A percentile compares a stretch with the other conserved stretches of the same genome.
Conservation (phyloP, 2,113 vertebrate species). For the Pteropus alecto region DNA sequence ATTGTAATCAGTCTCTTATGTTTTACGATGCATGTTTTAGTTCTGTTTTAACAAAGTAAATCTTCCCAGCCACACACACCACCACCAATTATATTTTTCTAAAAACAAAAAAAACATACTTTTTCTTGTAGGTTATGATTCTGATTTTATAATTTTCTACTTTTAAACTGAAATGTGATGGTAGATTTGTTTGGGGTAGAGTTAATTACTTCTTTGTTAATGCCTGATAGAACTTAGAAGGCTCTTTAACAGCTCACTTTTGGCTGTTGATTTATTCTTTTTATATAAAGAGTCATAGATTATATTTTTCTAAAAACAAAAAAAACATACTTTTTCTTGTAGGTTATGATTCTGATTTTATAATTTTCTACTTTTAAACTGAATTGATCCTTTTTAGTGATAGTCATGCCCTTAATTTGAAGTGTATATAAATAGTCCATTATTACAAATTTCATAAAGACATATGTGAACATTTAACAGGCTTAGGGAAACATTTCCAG, state of each 20-base stretch:
- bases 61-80: no score
- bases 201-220: constrained; percentile 62
- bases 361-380: constrained; percentile 77
- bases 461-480: constrained; percentile 80
- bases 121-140: constrained; percentile 70
- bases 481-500: constrained; percentile 74
- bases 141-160: constrained; percentile 74
- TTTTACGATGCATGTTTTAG: background rate
- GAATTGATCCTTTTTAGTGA: constrained; percentile 78
- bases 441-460: constrained; percentile 80
- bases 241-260: constrained; percentile 53
- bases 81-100: background rate
- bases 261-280: constrained; percentile 72
- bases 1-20: background rate
- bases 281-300: constrained; percentile 53
- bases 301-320: background rate
- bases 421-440: constrained; percentile 78
- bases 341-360: constrained; percentile 73
- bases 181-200: constrained; percentile 29
- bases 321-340: constrained; percentile 44
- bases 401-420: constrained; percentile 71
- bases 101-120: background rate
- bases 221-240: constrained; percentile 56
- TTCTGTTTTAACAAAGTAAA: constrained; percentile 30
- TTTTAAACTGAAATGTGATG: constrained; percentile 65